phyloP scores from a whole-genome alignment of 1,140 invertebrate species.

The Thalassaphorura encarpata region DNA sequence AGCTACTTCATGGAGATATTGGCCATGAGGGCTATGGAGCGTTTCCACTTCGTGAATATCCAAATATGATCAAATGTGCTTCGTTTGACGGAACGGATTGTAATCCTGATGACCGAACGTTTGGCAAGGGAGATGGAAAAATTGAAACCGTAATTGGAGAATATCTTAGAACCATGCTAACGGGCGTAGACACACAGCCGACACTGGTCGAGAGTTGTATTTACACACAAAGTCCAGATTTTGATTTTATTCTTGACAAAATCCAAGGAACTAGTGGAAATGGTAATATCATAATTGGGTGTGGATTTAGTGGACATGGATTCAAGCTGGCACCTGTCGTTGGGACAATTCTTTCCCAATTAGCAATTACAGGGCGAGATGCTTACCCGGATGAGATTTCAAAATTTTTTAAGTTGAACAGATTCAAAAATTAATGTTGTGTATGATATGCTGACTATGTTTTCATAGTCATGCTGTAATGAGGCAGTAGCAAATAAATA shows the following conservation, averaged over 20 bases:
- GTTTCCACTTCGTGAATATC: constrained; percentile 11
- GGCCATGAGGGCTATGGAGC: background rate
- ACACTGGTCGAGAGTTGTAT: background rate
- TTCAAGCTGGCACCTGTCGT: constrained; percentile 14
- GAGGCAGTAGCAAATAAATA: too few relatives aligned
- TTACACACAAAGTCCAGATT: background rate
- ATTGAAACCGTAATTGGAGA: background rate
- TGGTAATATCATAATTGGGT: constrained; percentile 2
- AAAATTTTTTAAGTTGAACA: too few relatives aligned
- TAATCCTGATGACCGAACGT: constrained; percentile 8
- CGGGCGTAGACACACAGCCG: background rate
- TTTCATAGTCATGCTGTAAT: too few relatives aligned
- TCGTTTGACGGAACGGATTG: background rate
- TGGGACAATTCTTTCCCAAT: constrained; percentile 3
- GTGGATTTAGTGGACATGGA: constrained; percentile 19
- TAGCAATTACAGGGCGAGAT: background rate
- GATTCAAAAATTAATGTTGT: too few relatives aligned
- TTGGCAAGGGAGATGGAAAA: background rate
- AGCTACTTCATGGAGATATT: background rate
- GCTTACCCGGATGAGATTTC: background rate
- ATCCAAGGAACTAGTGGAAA: background rate
- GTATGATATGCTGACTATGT: too few relatives aligned
- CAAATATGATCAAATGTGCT: constrained; percentile 12
- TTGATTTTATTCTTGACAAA: constrained; percentile 8
- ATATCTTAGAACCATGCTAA: background rate